Evolutionary conservation across 2,797 vertebrate species (phyloP).

Genomic region (Pipistrellus pipistrellus): DNA sequence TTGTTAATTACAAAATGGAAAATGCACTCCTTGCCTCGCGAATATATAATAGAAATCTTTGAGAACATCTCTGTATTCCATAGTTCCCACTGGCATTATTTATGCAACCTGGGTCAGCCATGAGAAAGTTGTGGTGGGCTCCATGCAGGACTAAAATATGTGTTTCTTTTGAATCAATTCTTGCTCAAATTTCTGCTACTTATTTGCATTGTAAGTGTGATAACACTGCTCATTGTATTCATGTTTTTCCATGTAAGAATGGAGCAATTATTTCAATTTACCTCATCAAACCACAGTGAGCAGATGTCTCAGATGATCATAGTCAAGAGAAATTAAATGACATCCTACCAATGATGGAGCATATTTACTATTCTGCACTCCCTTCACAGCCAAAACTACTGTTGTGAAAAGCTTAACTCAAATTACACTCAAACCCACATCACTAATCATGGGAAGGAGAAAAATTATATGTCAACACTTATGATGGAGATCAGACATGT

Average conservation of each 20-base stretch:
- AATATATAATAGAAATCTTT: neutral
- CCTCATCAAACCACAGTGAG: slow-evolving; percentile 62
- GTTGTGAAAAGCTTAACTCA: slow-evolving; percentile 62
- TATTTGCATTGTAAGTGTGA: slow-evolving; percentile 37
- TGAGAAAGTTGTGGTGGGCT: neutral
- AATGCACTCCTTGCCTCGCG: neutral
- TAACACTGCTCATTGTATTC: slow-evolving; percentile 34
- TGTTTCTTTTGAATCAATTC: slow-evolving; percentile 17
- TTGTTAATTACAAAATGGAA: slow-evolving; percentile 54
- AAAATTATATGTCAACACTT: neutral
- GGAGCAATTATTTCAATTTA: slow-evolving; percentile 70
- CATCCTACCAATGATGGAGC: neutral
- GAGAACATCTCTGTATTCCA: neutral
- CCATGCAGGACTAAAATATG: neutral
- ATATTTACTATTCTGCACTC: slow-evolving; percentile 37
- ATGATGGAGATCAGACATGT: neutral
- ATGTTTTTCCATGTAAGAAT: slow-evolving; percentile 16
- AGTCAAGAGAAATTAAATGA: slow-evolving; percentile 65
- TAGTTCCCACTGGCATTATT: neutral
- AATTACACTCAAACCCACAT: neutral
- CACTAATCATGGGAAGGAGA: neutral
- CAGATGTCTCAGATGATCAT: slow-evolving; percentile 45
- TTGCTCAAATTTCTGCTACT: slow-evolving; percentile 47
- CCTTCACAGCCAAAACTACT: neutral
- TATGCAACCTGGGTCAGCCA: neutral